These are phyloP conservation scores for Camponotus vicinus DNA, from an alignment of 1,140 invertebrate genomes.

Conservation along the genomic window DNA sequence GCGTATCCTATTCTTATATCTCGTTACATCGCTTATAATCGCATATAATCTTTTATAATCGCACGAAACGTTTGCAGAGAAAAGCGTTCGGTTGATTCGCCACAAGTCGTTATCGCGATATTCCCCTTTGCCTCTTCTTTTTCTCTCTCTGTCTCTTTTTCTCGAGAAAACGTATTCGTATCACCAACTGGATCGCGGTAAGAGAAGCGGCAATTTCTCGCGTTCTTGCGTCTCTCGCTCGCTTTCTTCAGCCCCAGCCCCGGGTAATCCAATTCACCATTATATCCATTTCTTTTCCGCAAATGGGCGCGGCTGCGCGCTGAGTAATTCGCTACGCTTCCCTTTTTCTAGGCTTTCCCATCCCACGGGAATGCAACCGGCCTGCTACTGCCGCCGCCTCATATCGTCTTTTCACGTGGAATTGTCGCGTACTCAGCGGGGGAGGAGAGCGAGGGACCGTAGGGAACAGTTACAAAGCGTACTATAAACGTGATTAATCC, in stretches of 20 bases:
- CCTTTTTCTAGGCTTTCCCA: conserved; percentile 59
- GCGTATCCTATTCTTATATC: background rate
- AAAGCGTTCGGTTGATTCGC: background rate
- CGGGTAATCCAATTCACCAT: conserved; percentile 69
- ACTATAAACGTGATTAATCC: conserved; percentile 62
- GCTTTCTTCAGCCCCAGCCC: conserved; percentile 32
- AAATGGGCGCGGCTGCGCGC: conserved; percentile 72
- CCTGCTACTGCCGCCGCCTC: background rate
- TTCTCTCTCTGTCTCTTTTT: background rate
- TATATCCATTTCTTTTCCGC: conserved; percentile 66
- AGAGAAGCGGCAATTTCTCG: conserved; percentile 51
- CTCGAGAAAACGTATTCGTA: background rate
- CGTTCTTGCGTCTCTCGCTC: conserved; percentile 18
- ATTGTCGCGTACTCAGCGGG: conserved; percentile 45
- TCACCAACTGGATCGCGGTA: conserved; percentile 21
- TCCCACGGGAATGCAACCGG: conserved; percentile 59
- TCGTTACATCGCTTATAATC: background rate
- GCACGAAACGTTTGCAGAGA: background rate
- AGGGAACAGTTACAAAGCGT: conserved; percentile 50
- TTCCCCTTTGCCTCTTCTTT: background rate
- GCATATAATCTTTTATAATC: background rate
- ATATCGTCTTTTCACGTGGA: conserved; percentile 42
- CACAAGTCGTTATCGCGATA: conserved; percentile 37
- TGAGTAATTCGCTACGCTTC: conserved; percentile 72
- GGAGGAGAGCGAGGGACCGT: background rate